Conservation (phyloP, 2,113 vertebrate genomes). For the Larimichthys polyactis region DNA sequence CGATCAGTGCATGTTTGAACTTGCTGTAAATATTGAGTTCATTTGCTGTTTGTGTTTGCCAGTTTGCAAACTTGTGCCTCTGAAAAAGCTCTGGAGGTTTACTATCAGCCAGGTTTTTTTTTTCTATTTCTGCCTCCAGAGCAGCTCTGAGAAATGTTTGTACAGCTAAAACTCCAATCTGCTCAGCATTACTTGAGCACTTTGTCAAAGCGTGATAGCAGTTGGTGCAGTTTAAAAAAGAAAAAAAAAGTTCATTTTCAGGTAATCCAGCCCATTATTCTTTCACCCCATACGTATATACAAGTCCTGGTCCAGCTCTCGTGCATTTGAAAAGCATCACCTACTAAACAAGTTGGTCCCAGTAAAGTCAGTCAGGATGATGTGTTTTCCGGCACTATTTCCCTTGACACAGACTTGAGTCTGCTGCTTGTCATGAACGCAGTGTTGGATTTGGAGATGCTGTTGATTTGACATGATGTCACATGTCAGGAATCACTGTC, state of each 20-base stretch:
- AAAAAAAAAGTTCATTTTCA: background rate
- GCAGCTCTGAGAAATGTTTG: constrained; percentile 20
- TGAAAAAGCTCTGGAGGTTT: background rate
- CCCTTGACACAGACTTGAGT: constrained; percentile 19
- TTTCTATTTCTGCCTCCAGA: constrained; percentile 4
- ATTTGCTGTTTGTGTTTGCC: background rate
- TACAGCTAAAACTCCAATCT: constrained; percentile 35
- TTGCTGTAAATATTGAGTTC: constrained; percentile 10
- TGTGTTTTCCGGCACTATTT: background rate
- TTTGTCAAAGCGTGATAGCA: constrained; percentile 37
- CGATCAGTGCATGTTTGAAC: background rate
- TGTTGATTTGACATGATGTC: constrained; percentile 54
- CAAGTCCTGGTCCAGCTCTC: background rate
- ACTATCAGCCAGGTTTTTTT: background rate
- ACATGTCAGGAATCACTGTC: constrained; percentile 41
- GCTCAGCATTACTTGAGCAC: constrained; percentile 41
- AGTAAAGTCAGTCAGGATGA: background rate
- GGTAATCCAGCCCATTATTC: constrained; percentile 1
- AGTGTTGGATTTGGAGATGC: constrained; percentile 11
- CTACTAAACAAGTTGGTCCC: constrained; percentile 2
- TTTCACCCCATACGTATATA: background rate
- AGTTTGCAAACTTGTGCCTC: background rate
- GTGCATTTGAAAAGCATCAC: constrained; percentile 7
- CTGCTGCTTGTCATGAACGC: constrained; percentile 11
- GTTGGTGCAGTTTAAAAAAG: constrained; percentile 13